A percentile compares a stretch with the other conserved stretches of the same genome.
phyloP scores from a whole-genome alignment of 2,113 vertebrate species.

The Leptobrachium ailaonicum region DNA sequence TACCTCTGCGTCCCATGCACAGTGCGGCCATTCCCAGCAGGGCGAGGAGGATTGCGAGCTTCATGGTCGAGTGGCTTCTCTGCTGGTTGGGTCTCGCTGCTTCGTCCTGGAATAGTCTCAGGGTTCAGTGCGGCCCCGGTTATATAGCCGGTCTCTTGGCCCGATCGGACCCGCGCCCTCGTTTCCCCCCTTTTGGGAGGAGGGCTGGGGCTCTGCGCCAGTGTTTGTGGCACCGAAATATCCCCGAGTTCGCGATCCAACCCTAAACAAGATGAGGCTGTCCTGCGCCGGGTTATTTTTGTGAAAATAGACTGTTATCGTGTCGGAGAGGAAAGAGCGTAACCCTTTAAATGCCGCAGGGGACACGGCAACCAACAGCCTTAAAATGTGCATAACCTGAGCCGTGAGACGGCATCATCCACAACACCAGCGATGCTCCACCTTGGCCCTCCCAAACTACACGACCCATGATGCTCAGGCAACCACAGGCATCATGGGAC shows the following conservation, averaged over 20 bases:
- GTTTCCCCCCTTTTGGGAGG: constrained; percentile 5
- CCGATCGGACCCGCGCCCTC: not conserved
- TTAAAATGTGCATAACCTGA: too few relatives aligned
- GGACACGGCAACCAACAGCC: not conserved
- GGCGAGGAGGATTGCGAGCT: constrained; percentile 3
- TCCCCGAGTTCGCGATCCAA: not conserved
- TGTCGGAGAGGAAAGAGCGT: not conserved
- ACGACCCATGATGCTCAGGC: too few relatives aligned
- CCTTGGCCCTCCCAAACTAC: too few relatives aligned
- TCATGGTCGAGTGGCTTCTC: constrained; percentile 55
- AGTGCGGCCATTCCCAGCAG: constrained; percentile 56
- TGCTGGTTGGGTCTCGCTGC: not conserved
- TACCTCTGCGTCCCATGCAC: constrained; percentile 57
- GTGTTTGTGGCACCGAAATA: constrained; percentile 59
- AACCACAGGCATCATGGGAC: too few relatives aligned
- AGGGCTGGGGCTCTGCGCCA: not conserved
- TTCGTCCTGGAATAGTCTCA: rapidly evolving
- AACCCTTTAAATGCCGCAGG: not conserved
- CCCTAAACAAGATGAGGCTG: not conserved
- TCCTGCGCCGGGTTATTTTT: not conserved
- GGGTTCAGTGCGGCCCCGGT: rapidly evolving
- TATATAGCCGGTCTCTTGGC: constrained; percentile 55
- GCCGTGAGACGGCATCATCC: too few relatives aligned
- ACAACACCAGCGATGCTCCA: too few relatives aligned
- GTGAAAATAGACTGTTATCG: not conserved